phyloP scores from a whole-genome alignment of 2,797 vertebrate species.

The Pristis pectinata region DNA sequence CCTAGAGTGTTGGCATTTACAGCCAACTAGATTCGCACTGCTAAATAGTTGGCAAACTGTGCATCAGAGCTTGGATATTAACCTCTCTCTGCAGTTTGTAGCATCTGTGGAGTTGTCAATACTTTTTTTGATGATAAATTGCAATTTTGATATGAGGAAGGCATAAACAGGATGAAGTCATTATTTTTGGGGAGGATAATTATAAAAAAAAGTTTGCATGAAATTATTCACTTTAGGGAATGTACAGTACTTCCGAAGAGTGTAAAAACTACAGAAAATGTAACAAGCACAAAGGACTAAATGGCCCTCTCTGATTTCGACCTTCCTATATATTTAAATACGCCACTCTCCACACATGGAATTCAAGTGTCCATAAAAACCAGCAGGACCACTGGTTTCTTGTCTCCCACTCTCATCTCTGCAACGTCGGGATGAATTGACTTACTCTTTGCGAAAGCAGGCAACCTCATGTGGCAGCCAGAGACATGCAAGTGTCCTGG shows the following conservation, averaged over 20 bases:
- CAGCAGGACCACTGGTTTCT: conserved; percentile 34
- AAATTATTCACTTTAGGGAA: too few species aligned
- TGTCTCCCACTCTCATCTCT: conserved; percentile 23
- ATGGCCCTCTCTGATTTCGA: too few species aligned
- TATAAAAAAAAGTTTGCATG: too few species aligned
- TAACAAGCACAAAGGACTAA: too few species aligned
- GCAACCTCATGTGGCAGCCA: conserved; percentile 29
- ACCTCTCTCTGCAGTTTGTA: background rate
- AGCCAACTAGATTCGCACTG: background rate
- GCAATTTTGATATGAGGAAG: background rate
- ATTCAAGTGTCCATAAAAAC: conserved; percentile 47
- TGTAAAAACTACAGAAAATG: too few species aligned
- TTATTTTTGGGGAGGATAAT: too few species aligned
- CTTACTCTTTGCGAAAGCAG: background rate
- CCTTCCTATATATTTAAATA: background rate
- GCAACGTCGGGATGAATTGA: conserved; percentile 9
- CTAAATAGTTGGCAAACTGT: conserved; percentile 9
- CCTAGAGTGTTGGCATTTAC: background rate
- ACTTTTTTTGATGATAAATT: background rate
- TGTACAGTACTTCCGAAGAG: too few species aligned
- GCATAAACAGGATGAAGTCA: background rate
- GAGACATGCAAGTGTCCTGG: conserved; percentile 14
- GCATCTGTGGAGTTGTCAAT: background rate
- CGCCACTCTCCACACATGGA: conserved; percentile 48
- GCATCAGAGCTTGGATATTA: background rate